phyloP scores from a whole-genome alignment of 2,113 vertebrate genomes.

The Physeter macrocephalus region DNA sequence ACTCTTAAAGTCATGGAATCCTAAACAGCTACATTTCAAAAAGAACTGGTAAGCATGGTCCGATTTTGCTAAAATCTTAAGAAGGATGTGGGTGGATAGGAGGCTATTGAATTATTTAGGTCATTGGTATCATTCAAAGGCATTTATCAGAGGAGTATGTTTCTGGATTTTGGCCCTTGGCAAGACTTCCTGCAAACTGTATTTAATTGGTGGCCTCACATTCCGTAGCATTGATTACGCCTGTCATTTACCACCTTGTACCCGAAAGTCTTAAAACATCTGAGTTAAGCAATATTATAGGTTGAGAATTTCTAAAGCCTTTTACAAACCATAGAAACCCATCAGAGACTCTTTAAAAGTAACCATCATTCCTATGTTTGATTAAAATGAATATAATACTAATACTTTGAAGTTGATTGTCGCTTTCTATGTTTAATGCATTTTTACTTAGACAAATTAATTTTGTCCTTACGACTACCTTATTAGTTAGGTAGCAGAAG shows the following conservation, averaged over 20 bases:
- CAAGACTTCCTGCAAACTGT: not conserved
- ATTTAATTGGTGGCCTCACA: not conserved
- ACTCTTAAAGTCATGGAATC: not conserved
- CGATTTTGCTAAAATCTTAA: not conserved
- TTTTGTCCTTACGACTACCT: not conserved
- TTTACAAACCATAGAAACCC: not conserved
- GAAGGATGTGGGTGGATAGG: not conserved
- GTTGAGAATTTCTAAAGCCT: not conserved
- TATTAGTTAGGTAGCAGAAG: not conserved
- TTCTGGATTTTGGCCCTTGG: not conserved
- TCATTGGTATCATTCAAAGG: not conserved
- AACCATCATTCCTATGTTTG: not conserved
- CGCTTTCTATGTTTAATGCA: not conserved
- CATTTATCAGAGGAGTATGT: not conserved
- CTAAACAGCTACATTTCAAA: not conserved
- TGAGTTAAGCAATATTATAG: not conserved
- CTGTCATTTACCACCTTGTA: not conserved
- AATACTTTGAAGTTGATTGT: not conserved
- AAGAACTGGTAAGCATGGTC: not conserved
- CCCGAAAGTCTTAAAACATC: not conserved
- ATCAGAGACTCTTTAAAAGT: not conserved
- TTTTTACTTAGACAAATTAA: not conserved
- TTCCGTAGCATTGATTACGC: not conserved
- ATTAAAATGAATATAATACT: not conserved
- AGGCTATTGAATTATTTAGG: not conserved